Base-by-base conservation (phyloP, 1,140 invertebrate genomes). In the Eurosta solidaginis region DNA sequence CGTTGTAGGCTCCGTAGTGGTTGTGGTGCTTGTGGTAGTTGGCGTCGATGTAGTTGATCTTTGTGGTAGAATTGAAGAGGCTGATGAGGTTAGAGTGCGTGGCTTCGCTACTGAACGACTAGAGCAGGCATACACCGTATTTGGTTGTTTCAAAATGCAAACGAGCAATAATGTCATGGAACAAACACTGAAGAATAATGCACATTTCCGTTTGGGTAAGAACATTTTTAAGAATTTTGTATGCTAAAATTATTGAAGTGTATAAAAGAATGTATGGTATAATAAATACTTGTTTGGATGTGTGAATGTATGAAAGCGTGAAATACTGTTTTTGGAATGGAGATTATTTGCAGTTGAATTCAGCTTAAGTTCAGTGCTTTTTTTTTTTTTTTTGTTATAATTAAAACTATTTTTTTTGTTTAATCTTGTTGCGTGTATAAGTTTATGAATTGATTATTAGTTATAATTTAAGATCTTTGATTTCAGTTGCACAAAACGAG, bases 31-130 rank as follows among this genome's bases (percentile, higher is more conserved):
- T 0, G 50, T 77, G 1, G 80, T 40, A 1, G 74, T 76, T 1
- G 73, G 25, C 20, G 73, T 91, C 83, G 77, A 90, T 88, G 84
- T 88, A 83, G 80, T 91, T 1, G 84, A 85, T 81, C 83, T 85
- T 22, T 84, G 63, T 1, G 83, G 82, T 3, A 84, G 82, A 68
- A 85, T 81, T 54, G 84, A 73, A 9, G 63, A 84, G n/a, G 84
- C 59, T 0, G 83, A 85, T 3, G 84, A 84, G 73, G 85, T 82
- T 52, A 84, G 83, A 42, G 86, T 93, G 80, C 94, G 90, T 63
- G 94, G 94, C 88, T 95, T 95, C 79, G 94, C 94, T 81, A 94
- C 95, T 63, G 94, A 94, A 83, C 94, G 91, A 87, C 94, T 95
- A 86, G 94, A 96, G 89, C 94, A 96, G 82, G 93, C 93, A 87